phyloP scores from a whole-genome alignment of 64 coral and sea anemone genomes.

The Pocillopora damicornis region DNA sequence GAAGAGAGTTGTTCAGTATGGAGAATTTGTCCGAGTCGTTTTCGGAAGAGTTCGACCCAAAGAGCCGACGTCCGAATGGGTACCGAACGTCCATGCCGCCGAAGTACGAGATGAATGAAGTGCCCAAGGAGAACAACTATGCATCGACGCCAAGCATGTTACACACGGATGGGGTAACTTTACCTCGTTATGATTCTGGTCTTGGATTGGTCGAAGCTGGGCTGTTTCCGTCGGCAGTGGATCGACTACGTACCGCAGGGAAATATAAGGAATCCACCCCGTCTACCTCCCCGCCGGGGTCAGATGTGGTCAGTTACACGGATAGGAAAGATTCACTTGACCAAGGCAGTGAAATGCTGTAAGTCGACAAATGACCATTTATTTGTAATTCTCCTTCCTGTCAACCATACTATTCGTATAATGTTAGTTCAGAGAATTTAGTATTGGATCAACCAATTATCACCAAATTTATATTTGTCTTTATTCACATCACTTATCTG shows the following conservation, averaged over 20 bases:
- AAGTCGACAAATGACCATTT: neutral
- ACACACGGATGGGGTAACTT: neutral
- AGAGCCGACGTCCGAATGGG: neutral
- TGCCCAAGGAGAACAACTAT: constrained; percentile 12
- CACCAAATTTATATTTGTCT: too few species aligned
- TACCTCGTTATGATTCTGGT: constrained; percentile 14
- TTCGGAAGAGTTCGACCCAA: constrained; percentile 25
- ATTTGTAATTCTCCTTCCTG: too few species aligned
- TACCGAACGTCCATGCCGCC: neutral
- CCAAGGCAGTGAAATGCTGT: constrained; percentile 33
- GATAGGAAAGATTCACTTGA: neutral
- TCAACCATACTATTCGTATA: too few species aligned
- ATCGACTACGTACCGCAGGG: neutral
- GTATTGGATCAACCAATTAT: too few species aligned
- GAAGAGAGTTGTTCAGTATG: constrained; percentile 5
- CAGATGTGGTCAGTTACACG: constrained; percentile 11
- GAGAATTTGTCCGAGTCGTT: constrained; percentile 64
- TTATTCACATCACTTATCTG: too few species aligned
- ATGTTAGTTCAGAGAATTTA: too few species aligned
- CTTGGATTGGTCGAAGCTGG: constrained; percentile 14
- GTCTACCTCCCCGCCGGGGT: constrained; percentile 6
- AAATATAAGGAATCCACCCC: constrained; percentile 6
- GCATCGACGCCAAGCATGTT: neutral
- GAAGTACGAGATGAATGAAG: neutral
- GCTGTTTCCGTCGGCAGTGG: constrained; percentile 26